A percentile compares a stretch with the other conserved stretches of the same genome.
Evolutionary conservation across 2,888 invertebrate genomes (phyloP).

Genomic region (Cactoblastis cactorum): DNA sequence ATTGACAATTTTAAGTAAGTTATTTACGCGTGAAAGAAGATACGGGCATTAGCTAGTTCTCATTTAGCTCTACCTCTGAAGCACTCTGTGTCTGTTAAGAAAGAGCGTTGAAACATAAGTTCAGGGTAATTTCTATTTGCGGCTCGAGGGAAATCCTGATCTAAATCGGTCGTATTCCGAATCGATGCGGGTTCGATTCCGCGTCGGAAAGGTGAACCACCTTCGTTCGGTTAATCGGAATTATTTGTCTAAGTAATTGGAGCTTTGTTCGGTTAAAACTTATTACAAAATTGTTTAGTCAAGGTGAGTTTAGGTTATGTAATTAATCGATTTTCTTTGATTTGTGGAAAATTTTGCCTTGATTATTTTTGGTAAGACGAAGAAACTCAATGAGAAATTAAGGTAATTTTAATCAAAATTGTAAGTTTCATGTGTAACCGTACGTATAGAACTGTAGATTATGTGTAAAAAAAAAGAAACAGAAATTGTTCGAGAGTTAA

Average conservation of each 20-base stretch:
- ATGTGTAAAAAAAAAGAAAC: too few relatives aligned
- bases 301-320: not conserved
- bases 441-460: too few relatives aligned
- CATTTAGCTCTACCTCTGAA: not conserved
- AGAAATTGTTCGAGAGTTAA: too few relatives aligned
- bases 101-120: not conserved
- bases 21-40: too few relatives aligned
- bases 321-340: not conserved
- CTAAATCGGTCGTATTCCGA: slow-evolving; percentile 6
- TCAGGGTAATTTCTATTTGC: slow-evolving; percentile 10
- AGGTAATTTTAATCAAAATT: too few relatives aligned
- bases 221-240: not conserved
- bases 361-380: not conserved
- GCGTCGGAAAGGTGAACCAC: slow-evolving; percentile 2
- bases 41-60: not conserved
- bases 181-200: slow-evolving; percentile 3
- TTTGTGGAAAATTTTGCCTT: not conserved
- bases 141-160: slow-evolving; percentile 5
- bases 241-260: not conserved
- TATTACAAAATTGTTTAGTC: not conserved
- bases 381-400: too few relatives aligned
- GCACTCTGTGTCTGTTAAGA: not conserved
- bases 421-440: too few relatives aligned
- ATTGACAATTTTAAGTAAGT: too few relatives aligned
- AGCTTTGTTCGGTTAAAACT: not conserved